A percentile compares a stretch with the other conserved stretches of the same genome.
phyloP scores from a whole-genome alignment of 2,797 vertebrate genomes.

The Decapterus maruadsi region DNA sequence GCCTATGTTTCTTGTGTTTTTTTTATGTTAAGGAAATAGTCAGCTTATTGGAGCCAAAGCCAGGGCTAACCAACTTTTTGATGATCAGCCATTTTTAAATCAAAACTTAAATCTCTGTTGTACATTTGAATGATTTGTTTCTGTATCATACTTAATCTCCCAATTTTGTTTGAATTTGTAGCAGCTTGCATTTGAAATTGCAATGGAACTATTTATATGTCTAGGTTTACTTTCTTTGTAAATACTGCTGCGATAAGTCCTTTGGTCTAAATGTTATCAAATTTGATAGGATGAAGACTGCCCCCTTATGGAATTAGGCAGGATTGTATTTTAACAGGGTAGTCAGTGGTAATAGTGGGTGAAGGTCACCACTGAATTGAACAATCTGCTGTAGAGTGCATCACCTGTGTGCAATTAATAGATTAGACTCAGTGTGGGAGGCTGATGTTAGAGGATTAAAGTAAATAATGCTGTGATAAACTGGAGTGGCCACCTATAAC shows the following conservation, averaged over 20 bases:
- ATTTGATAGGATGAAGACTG: constrained; percentile 35
- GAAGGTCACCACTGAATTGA: constrained; percentile 55
- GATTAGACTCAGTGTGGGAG: constrained; percentile 50
- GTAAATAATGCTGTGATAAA: constrained; percentile 53
- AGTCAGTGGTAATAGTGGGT: constrained; percentile 11
- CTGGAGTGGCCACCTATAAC: constrained; percentile 16
- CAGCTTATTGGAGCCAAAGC: background rate
- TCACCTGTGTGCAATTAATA: constrained; percentile 68
- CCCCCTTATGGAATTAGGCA: constrained; percentile 58
- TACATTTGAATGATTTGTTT: background rate
- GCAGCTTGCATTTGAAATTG: no score
- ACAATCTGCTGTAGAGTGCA: constrained; percentile 37
- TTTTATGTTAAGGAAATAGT: background rate
- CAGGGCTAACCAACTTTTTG: background rate
- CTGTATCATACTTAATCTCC: background rate
- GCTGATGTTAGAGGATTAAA: constrained; percentile 50
- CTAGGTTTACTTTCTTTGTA: no score
- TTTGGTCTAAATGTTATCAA: background rate
- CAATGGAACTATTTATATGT: no score
- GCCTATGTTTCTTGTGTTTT: background rate
- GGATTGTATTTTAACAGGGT: constrained; percentile 21
- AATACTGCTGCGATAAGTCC: background rate
- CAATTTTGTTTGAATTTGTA: no score
- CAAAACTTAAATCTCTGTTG: background rate
- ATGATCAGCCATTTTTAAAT: background rate